phyloP scores from a whole-genome alignment of 2,113 vertebrate genomes.

The Saguinus midas region DNA sequence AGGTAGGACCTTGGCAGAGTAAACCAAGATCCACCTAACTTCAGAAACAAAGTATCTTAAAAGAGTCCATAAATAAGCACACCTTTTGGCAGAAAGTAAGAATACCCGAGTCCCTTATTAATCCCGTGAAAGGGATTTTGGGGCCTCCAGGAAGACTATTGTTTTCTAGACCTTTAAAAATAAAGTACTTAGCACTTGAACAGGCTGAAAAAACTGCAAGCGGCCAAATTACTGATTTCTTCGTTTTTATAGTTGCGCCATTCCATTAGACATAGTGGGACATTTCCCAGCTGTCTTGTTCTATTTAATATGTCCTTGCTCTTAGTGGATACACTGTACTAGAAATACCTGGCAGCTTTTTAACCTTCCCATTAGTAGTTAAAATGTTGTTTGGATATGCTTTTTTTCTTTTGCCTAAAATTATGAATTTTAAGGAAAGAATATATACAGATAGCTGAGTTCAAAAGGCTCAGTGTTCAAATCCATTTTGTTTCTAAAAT shows the following conservation, averaged over 20 bases:
- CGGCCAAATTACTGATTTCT: background rate
- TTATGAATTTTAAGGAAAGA: slow-evolving; percentile 26
- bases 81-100: slow-evolving; percentile 38
- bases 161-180: slow-evolving; percentile 61
- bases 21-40: slow-evolving; percentile 43
- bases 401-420: slow-evolving; percentile 14
- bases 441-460: background rate
- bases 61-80: slow-evolving; percentile 18
- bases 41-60: slow-evolving; percentile 41
- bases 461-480: slow-evolving; percentile 3
- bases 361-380: background rate
- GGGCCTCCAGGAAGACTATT: slow-evolving; percentile 30
- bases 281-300: background rate
- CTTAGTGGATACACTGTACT: background rate
- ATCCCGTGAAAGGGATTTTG: slow-evolving; percentile 30
- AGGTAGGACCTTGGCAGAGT: slow-evolving; percentile 7
- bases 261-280: background rate
- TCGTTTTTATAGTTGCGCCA: slow-evolving; percentile 34
- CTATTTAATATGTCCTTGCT: background rate
- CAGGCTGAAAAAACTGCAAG: slow-evolving; percentile 36
- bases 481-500: slow-evolving; percentile 47
- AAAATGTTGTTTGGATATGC: slow-evolving; percentile 47
- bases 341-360: slow-evolving; percentile 36
- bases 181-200: slow-evolving; percentile 55
- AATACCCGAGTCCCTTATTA: slow-evolving; percentile 11